Evolutionary conservation across 2,797 vertebrate genomes (phyloP).

Genomic region (Pampus argenteus): DNA sequence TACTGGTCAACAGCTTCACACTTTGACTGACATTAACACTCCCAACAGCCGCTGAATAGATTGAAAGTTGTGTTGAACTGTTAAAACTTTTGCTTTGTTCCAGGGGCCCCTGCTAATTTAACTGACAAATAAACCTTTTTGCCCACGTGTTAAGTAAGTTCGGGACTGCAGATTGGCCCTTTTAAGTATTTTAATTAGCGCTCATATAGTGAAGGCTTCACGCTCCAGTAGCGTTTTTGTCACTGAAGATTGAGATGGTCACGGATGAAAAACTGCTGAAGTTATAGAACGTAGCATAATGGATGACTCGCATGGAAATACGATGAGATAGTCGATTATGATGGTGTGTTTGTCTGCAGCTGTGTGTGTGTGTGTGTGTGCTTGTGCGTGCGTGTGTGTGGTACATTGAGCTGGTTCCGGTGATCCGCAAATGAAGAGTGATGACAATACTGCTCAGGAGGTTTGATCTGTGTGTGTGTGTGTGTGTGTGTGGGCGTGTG

Average conservation of each 20-base stretch:
- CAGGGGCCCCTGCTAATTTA: constrained; percentile 50
- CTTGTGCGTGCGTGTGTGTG: constrained; percentile 25
- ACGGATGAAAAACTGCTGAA: constrained; percentile 70
- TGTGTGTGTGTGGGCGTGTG: constrained; percentile 1
- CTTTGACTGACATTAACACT: constrained; percentile 11
- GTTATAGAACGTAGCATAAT: constrained; percentile 59
- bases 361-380: constrained; percentile 43
- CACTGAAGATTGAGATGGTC: constrained; percentile 71
- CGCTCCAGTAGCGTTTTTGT: constrained; percentile 63
- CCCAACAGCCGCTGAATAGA: constrained; percentile 9
- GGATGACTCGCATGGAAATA: constrained; percentile 61
- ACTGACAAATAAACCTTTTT: constrained; percentile 38
- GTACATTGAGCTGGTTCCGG: constrained; percentile 38
- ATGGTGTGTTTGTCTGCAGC: constrained; percentile 46
- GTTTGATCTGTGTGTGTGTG: neutral
- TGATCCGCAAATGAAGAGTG: constrained; percentile 58
- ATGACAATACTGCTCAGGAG: constrained; percentile 48
- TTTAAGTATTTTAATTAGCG: constrained; percentile 69
- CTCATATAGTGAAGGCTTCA: constrained; percentile 60
- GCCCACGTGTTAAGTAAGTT: constrained; percentile 39
- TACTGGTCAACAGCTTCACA: neutral
- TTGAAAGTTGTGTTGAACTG: constrained; percentile 23
- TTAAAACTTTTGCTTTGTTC: constrained; percentile 45
- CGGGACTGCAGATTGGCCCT: constrained; percentile 44
- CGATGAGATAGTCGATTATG: constrained; percentile 64